Base-by-base conservation (phyloP, 2,113 vertebrate genomes). In the Corythoichthys haematopterus region DNA sequence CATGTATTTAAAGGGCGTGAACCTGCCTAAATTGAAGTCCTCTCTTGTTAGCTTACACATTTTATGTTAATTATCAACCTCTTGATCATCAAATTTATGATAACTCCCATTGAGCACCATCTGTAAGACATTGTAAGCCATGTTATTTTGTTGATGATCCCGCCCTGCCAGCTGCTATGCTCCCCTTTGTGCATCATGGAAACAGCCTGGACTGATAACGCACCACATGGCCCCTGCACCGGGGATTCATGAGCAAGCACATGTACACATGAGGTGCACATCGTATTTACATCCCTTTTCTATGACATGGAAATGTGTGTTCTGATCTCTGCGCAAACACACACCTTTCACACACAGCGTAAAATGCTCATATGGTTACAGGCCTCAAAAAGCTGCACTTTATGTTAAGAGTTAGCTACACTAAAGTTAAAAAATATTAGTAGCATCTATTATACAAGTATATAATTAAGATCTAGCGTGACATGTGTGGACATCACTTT, bases 1-100 rank as follows among this genome's bases (percentile, higher is more conserved):
- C 65, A 6, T 83, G 80, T 83, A 4, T 80, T 78, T 73, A 77
- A 64, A 76, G 78, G 82, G 81, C 10, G 84, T 85, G 74, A 69
- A 64, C 61, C 64, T 64, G 70, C 70, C 52, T 15, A 38, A 36
- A 13, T 38, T 14, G 0, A 3, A 63, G 48, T 52, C 12, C 69
- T 71, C 43, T 16, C 6, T 50, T 40, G 33, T 6, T 35, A 13
- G 37, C 6, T 4, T 8, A 33, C 4, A 60, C 38, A 20, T n/a
- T 4, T 7, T 0, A 1, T 6, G 79, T 81, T 84, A 77, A 82
- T 80, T 36, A 82, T 85, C 73, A 75, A 82, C 80, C 6, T 65
- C 1, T n/a, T 10, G 20, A 2, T 60, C 37, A 33, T 71, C 65
- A 65, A 72, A 70, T 14, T 43, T 58, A 50, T n/a, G 55, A 60